These are phyloP conservation scores for Zaprionus nigranus DNA, from an alignment of 1,140 invertebrate genomes.

Conservation along the genomic window DNA sequence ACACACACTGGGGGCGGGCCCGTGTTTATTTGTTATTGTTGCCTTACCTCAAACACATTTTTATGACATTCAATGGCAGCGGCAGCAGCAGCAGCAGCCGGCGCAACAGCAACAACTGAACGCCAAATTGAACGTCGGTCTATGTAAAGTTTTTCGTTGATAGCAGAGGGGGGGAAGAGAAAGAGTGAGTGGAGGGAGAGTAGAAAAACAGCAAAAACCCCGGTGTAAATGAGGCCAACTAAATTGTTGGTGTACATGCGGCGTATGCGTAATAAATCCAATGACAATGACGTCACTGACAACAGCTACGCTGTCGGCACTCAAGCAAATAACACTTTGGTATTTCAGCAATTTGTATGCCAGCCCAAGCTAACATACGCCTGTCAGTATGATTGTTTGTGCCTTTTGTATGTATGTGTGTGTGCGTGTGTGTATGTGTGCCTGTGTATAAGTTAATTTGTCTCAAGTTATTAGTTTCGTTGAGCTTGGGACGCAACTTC, in stretches of 20 bases:
- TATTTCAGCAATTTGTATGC: slow-evolving; percentile 48
- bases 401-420: background rate
- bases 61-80: slow-evolving; percentile 73
- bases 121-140: slow-evolving; percentile 20
- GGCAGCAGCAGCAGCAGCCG: slow-evolving; percentile 3
- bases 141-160: slow-evolving; percentile 36
- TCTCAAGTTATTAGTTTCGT: slow-evolving; percentile 60
- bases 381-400: background rate
- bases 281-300: slow-evolving; percentile 52
- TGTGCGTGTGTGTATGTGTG: slow-evolving; percentile 11
- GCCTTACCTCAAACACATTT: slow-evolving; percentile 77
- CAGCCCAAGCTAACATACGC: background rate
- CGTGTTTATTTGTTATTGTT: slow-evolving; percentile 81
- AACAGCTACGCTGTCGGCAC: slow-evolving; percentile 22
- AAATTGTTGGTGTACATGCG: slow-evolving; percentile 50
- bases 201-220: slow-evolving; percentile 8
- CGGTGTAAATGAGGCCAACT: slow-evolving; percentile 46
- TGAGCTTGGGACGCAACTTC: slow-evolving; percentile 48
- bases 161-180: slow-evolving; percentile 1
- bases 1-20: slow-evolving; percentile 11
- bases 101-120: slow-evolving; percentile 25
- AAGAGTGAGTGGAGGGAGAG: background rate
- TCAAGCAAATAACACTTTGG: slow-evolving; percentile 55
- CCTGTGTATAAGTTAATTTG: slow-evolving; percentile 60
- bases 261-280: slow-evolving; percentile 58